Evolutionary conservation across 2,113 vertebrate species (phyloP), one percentile per base, ranked within the genome.

Genomic region (Amphilophus citrinellus): DNA sequence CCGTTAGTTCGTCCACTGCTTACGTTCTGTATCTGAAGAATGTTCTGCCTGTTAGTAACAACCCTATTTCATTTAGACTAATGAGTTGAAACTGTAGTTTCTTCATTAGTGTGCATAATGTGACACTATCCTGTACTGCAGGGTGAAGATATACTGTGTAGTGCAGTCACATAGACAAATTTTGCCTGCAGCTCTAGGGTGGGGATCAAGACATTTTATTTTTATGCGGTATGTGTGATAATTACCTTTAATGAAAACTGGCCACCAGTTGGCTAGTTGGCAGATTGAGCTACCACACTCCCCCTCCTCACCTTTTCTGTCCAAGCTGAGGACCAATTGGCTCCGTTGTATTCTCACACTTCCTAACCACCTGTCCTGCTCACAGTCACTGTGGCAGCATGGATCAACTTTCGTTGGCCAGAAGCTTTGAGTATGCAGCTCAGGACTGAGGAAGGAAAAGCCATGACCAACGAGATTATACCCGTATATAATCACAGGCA

Each of bases 341-440:
- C 90, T 1, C 59, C 3, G 27, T 22, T 7, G 0, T 82, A 20
- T 77, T 42, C 44, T 71, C 60, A 82, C 84, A 84, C 88, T 88
- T 87, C 88, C 91, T 84, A 79, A 71, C 87, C 90, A 87, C 87
- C 92, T 82, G 87, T 83, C 73, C 75, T 56, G 79, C 85, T 85
- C 85, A 30, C 86, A 66, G 90, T 77, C 66, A 47, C 62, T 27
- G 76, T 13, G 63, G 53, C 73, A 83, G 76, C 76, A 18, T 78
- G 68, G 84, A 84, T 81, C 65, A 42, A 15, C 80, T 75, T 73
- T 66, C 44, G 32, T 50, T 76, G 77, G 87, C 82, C 11, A 7
- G 18, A 47, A 61, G 44, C 61, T 32, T 39, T 59, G 50, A 61
- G 50, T 37, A 63, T 18, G 59, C 61, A 42, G 39, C 9, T 24